phyloP scores from a whole-genome alignment of 92 coral and sea anemone species.

The Montipora capitata region DNA sequence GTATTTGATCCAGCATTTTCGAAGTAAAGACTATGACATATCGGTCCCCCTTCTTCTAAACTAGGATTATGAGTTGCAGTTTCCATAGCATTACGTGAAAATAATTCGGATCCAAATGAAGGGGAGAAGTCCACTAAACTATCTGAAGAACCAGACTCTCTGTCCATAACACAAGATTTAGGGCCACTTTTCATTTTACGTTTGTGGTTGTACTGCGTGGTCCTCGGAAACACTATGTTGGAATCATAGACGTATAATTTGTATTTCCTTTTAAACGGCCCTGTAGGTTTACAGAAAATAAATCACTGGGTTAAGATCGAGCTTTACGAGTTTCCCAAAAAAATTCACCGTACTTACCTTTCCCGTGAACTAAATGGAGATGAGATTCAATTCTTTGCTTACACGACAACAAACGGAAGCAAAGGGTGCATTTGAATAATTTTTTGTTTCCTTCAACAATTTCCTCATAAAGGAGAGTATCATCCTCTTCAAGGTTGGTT shows the following conservation, averaged over 20 bases:
- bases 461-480: slow-evolving; percentile 28
- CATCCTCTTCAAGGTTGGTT: neutral
- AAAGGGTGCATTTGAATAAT: slow-evolving; percentile 35
- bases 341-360: neutral
- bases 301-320: neutral
- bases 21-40: too few species aligned
- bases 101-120: neutral
- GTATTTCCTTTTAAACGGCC: slow-evolving; percentile 51
- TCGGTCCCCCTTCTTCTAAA: too few species aligned
- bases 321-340: neutral
- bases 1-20: neutral
- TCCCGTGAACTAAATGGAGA: slow-evolving; percentile 43
- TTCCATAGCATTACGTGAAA: neutral
- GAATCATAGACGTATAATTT: slow-evolving; percentile 21
- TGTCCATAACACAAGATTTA: neutral
- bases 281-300: slow-evolving; percentile 32
- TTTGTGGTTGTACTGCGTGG: neutral
- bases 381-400: slow-evolving; percentile 48
- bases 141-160: neutral
- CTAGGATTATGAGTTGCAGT: neutral
- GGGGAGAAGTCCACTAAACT: neutral
- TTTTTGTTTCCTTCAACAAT: slow-evolving; percentile 43
- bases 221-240: slow-evolving; percentile 21
- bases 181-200: neutral
- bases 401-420: slow-evolving; percentile 42